These are phyloP conservation scores for Sebastes dallii DNA, from an alignment of 2,797 vertebrate species.

Conservation along the genomic window DNA sequence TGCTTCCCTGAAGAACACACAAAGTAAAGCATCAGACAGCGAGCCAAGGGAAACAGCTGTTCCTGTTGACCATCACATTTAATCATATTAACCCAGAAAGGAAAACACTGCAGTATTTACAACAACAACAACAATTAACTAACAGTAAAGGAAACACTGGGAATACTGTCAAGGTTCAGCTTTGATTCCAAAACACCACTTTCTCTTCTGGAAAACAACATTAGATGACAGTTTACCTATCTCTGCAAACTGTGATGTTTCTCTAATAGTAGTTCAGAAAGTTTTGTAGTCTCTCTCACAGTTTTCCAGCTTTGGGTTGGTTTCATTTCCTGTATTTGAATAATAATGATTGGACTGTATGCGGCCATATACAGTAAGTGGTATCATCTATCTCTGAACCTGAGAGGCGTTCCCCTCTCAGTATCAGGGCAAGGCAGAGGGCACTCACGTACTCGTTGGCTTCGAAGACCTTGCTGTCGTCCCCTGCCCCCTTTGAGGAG, in stretches of 20 bases:
- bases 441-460: conserved; percentile 90
- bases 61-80: background rate
- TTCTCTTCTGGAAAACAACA: background rate
- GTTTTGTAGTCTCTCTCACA: background rate
- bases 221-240: background rate
- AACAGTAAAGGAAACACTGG: background rate
- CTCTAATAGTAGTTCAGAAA: background rate
- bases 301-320: background rate
- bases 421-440: conserved; percentile 7
- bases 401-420: background rate
- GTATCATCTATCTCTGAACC: background rate
- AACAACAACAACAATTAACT: background rate
- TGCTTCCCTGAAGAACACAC: conserved; percentile 83
- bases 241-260: background rate
- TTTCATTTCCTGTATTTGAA: background rate
- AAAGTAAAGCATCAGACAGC: background rate
- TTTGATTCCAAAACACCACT: background rate
- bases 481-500: conserved; percentile 82
- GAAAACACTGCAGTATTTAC: background rate
- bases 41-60: background rate
- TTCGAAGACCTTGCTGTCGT: conserved; percentile 87
- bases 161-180: background rate
- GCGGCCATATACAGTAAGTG: background rate
- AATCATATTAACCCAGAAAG: background rate
- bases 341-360: background rate